Evolutionary conservation across 92 coral and sea anemone species (phyloP), one percentile per base, ranked within the genome.

Genomic region (Umimayanthus chanpuru): DNA sequence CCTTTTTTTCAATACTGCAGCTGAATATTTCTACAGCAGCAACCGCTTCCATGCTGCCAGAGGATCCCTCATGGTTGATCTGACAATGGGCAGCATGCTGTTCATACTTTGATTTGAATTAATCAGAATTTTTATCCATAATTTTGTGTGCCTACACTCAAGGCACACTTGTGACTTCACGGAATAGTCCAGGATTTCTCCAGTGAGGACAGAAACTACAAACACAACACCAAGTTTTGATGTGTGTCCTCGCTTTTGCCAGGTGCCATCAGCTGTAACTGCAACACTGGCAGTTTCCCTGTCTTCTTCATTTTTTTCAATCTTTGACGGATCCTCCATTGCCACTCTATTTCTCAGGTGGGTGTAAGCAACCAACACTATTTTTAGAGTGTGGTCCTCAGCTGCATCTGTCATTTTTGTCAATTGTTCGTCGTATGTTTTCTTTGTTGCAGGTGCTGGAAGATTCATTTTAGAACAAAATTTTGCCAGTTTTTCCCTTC

Each of bases 141-240:
- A 2, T 2, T 40, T 40, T 40, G 43, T 40, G 43, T 40, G 43
- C 43, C 43, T 40, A 40, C 43, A 40, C 43, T 40, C 43, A 40
- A 40, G 43, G 43, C 43, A 40, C 43, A 40, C 43, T 40, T 40
- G 43, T 4, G 43, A 40, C 43, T 40, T 40, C 43, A 86, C 89
- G 1, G 47, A 23, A 53, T 86, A 86, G 66, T 86, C 89, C 40
- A 74, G 89, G 70, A 86, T 49, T 68, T 86, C 89, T 15, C 81
- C 89, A 40, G 89, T 85, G 79, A 61, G 75, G 38, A 83, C 76
- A 16, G 87, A 83, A 25, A 32, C 64, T 20, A 61, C 76, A 83
- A 83, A 83, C 14, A 28, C 72, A 28, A 83, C 87, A n/a, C 87
- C 87, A 83, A 83, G 65, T 61, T 56, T 83, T 70, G 80, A 68